Evolutionary conservation across 1,140 invertebrate species (phyloP), one percentile per base, ranked within the genome.

Genomic region (Lutraria rhynchaena): DNA sequence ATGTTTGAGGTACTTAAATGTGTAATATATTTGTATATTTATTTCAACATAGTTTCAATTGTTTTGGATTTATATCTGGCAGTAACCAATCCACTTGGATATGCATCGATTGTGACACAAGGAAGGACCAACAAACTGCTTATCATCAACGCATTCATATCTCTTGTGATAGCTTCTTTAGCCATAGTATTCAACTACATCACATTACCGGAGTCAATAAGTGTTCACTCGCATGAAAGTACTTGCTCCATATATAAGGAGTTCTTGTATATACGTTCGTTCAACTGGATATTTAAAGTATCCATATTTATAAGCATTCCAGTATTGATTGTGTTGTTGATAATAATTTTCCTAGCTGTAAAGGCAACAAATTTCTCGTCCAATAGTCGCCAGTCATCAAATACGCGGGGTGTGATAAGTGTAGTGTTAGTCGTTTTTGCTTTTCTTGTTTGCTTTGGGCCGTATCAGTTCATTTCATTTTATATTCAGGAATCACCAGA

Each of bases 231-330:
- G 17, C 63, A 80, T 31, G 76, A 80, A 60, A 80, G 65, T 51
- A 69, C 49, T 33, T 80, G 76, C 44, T 80, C 76, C 1, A 44
- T 80, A 7, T 80, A 80, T 70, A 51, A 63, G 29, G 57, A 60
- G 9, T 80, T 57, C 60, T 22, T 80, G 49, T 80, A 80, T 29
- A 80, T 80, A 44, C 76, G 63, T 31, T 80, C 76, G 31, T 80
- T 80, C 76, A 80, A 80, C 29, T 80, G 76, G 76, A 80, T 80
- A 57, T 80, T 80, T 37, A 80, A 80, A 70, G 76, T 80, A 1
- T 80, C 76, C 37, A 51, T 80, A 22, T 80, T 80, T 46, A 80
- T 80, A 57, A 69, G 76, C 76, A 80, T 80, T 80, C 76, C 76
- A 37, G 76, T 80, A 17, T 80, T 80, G 55, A 69, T 80, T 70